Evolutionary conservation across 2,888 invertebrate genomes (phyloP).

Genomic region (Dryobotodes eremita): DNA sequence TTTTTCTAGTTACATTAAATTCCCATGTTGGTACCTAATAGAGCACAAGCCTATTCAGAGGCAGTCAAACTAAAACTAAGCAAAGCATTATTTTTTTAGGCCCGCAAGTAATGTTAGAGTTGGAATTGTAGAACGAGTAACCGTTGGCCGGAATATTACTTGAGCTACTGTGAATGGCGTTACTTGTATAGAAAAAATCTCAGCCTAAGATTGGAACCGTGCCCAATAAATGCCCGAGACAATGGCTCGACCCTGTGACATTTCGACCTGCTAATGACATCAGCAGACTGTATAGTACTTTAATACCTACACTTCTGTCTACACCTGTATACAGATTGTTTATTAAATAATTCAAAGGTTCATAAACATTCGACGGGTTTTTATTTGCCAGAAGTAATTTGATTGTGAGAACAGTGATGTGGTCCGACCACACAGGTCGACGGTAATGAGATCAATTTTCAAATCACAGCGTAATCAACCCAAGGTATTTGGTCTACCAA

Average conservation of each 20-base stretch:
- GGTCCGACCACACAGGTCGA: conserved; percentile 58
- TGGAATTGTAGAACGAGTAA: background rate
- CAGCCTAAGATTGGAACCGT: conserved; percentile 39
- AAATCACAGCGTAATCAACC: conserved; percentile 60
- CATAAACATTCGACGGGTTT: conserved; percentile 1
- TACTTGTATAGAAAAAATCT: conserved; percentile 22
- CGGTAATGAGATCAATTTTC: conserved; percentile 66
- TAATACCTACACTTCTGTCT: background rate
- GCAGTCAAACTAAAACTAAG: background rate
- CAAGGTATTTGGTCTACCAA: conserved; percentile 32
- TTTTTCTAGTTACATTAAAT: background rate
- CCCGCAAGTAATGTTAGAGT: background rate
- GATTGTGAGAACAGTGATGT: conserved; percentile 50
- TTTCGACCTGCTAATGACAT: conserved; percentile 23
- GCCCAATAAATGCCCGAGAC: conserved; percentile 39
- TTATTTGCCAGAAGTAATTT: conserved; percentile 34
- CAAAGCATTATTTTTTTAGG: background rate
- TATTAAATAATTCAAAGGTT: background rate
- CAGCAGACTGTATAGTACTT: conserved; percentile 1
- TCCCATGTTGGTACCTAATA: background rate
- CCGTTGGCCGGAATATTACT: conserved; percentile 7
- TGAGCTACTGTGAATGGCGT: conserved; percentile 17
- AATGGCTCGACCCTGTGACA: conserved; percentile 43
- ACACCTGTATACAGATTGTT: conserved; percentile 2
- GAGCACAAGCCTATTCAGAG: background rate